Evolutionary conservation across 2,888 invertebrate species (phyloP).

Genomic region (Mythimna pallens): DNA sequence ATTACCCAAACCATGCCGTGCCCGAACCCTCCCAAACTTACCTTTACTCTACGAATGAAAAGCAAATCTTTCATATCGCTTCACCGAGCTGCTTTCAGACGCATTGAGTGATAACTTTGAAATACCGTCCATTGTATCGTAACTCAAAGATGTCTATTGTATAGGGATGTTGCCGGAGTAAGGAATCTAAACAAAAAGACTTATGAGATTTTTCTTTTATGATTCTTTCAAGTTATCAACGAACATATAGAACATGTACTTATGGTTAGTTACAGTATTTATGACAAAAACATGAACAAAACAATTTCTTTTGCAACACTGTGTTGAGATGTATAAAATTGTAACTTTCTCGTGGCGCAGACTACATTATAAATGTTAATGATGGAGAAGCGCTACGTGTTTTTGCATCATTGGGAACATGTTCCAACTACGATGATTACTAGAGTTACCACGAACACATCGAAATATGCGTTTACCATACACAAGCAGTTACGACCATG

Average conservation of each 20-base stretch:
- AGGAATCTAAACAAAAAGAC: slow-evolving; percentile 34
- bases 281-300: slow-evolving; percentile 9
- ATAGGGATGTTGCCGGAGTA: slow-evolving; percentile 23
- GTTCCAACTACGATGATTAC: slow-evolving; percentile 15
- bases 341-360: slow-evolving; percentile 12
- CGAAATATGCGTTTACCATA: slow-evolving; percentile 15
- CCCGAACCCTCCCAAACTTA: slow-evolving; percentile 17
- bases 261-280: slow-evolving; percentile 12
- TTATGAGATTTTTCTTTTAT: slow-evolving; percentile 38
- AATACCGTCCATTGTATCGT: slow-evolving; percentile 42
- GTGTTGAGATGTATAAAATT: neutral
- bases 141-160: slow-evolving; percentile 41
- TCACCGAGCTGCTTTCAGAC: slow-evolving; percentile 18
- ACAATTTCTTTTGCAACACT: slow-evolving; percentile 5
- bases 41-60: slow-evolving; percentile 15
- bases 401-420: slow-evolving; percentile 34
- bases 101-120: slow-evolving; percentile 41
- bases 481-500: neutral
- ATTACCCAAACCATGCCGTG: slow-evolving; percentile 16
- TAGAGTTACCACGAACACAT: slow-evolving; percentile 22
- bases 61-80: slow-evolving; percentile 22
- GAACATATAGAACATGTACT: neutral
- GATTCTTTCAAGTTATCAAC: slow-evolving; percentile 28
- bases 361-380: slow-evolving; percentile 32
- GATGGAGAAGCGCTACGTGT: slow-evolving; percentile 24